Base-by-base conservation (phyloP, 1,140 invertebrate genomes). In the Heliconius hermathena region DNA sequence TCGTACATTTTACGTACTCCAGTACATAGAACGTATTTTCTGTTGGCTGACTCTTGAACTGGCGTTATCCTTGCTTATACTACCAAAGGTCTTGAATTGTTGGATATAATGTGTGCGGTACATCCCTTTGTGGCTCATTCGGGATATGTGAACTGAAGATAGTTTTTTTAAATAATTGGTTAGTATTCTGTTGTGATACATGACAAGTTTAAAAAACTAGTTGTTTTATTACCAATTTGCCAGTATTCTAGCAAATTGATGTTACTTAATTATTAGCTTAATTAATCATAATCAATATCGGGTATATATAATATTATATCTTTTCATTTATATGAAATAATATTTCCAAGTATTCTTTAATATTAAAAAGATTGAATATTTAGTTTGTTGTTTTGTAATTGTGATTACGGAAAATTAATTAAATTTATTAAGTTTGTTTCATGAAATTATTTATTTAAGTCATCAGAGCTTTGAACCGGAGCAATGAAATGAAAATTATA, bases 1-100 rank as follows among this genome's bases (percentile, higher is more conserved):
- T 83, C 66, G 54, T 81, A 81, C 72, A 77, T 79, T 78, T 75
- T 77, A 82, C 81, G 79, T 80, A 80, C 78, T 82, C 73, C 73
- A 82, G 76, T 74, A 72, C 73, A 74, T 77, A 73, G 75, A 73
- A 78, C 60, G 78, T 82, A 82, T 80, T 82, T 82, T 82, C 75
- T 79, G 81, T 80, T 82, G 74, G 71, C 49, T 77, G 81, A 57
- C 78, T 76, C 76, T 82, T 77, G 74, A 80, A 82, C 71, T 75
- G 57, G 73, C 57, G 74, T 76, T 76, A 72, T 76, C 74, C 26
- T 80, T 71, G 36, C 22, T 66, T 66, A 16, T 66, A 22, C n/a
- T 11, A 66, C 0, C 60, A 57, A 22, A 9, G 54, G 54, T 57
- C 54, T 57, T 57, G 54, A 57, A 57, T 57, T 20, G 54, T 57